Conservation (phyloP, 2,113 vertebrate genomes). For the Tichodroma muraria region DNA sequence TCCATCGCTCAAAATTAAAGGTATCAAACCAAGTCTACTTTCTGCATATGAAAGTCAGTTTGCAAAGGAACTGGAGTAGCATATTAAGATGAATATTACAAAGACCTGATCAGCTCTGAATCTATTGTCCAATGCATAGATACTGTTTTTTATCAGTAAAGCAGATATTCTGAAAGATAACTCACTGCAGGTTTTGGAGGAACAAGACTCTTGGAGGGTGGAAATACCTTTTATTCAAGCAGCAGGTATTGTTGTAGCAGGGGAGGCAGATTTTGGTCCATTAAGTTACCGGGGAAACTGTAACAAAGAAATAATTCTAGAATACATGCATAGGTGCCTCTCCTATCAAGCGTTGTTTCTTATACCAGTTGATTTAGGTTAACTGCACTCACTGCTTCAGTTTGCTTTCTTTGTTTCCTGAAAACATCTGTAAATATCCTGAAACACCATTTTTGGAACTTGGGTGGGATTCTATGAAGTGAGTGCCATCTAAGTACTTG, state of each 20-base stretch:
- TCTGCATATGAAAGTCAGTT: neutral
- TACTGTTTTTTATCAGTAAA: neutral
- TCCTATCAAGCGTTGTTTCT: neutral
- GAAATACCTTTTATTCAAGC: neutral
- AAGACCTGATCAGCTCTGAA: neutral
- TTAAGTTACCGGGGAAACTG: neutral
- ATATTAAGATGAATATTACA: neutral
- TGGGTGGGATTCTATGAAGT: neutral
- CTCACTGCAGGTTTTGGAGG: neutral
- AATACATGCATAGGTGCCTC: neutral
- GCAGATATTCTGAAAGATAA: neutral
- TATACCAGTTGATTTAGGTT: neutral
- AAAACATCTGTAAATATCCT: neutral
- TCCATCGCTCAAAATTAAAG: neutral
- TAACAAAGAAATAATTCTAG: neutral
- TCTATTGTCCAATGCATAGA: neutral
- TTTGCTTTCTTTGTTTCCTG: neutral
- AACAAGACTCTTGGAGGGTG: neutral
- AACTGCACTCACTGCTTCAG: neutral
- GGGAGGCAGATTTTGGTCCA: neutral
- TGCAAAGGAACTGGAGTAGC: neutral
- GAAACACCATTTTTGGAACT: neutral
- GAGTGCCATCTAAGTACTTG: neutral
- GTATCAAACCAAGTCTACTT: neutral
- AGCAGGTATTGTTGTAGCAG: neutral